phyloP scores from a whole-genome alignment of 92 coral and sea anemone species.

The Porites cylindrica region DNA sequence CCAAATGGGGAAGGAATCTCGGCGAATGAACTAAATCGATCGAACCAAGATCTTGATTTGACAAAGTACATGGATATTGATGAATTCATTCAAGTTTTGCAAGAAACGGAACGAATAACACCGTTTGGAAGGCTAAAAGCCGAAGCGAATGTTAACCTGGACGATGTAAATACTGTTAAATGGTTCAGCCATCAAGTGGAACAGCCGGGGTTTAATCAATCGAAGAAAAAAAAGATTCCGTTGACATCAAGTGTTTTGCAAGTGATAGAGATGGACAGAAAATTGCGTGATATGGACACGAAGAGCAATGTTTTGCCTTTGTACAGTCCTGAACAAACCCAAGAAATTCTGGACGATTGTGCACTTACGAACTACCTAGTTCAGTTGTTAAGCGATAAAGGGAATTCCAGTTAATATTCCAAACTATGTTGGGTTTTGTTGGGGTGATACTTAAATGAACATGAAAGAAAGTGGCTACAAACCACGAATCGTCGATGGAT shows the following conservation, averaged over 20 bases:
- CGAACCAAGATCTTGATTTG: neutral
- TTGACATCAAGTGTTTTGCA: neutral
- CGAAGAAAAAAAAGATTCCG: neutral
- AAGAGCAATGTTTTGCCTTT: neutral
- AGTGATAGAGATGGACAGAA: conserved; percentile 22
- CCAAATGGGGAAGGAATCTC: neutral
- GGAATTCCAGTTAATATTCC: neutral
- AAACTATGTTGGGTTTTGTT: neutral
- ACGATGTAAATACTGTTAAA: neutral
- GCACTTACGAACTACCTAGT: conserved; percentile 22
- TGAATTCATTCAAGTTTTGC: conserved; percentile 39
- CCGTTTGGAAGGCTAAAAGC: conserved; percentile 35
- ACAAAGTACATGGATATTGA: conserved; percentile 46
- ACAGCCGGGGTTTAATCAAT: neutral
- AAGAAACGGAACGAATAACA: conserved; percentile 29
- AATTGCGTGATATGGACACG: conserved; percentile 10
- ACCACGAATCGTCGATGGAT: no score
- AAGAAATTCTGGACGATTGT: conserved; percentile 27
- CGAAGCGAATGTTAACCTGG: neutral
- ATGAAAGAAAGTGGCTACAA: neutral
- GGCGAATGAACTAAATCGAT: neutral
- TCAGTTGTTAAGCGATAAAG: conserved; percentile 6
- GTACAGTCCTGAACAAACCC: conserved; percentile 14
- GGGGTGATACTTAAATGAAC: neutral
- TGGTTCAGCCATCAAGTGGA: neutral